Base-by-base conservation (phyloP, 2,113 vertebrate species). In the Empidonax alnorum region DNA sequence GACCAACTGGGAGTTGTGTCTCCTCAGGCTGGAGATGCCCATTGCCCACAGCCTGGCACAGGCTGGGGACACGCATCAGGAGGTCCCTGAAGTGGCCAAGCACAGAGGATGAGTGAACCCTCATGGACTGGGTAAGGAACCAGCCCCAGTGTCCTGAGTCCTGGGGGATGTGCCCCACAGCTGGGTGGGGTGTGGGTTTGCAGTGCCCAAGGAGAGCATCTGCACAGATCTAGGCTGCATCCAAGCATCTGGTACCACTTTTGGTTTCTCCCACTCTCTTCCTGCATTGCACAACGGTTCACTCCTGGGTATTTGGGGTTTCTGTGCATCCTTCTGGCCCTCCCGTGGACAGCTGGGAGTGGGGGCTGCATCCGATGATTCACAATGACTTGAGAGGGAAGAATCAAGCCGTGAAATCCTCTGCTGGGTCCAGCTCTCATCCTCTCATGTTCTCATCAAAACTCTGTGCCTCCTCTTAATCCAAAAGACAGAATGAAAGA, bases 291-390 rank as follows among this genome's bases (percentile, higher is more conserved):
- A 30, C 24, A 65, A 21, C 7, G 35, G 13, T 24, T 87, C 79
- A 59, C 41, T 81, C 6, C 19, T 5, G 55, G 66, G 72, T 62
- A 80, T 76, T 92, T 6, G 9, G 69, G 30, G 20, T 6, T 56
- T 73, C 62, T 86, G 59, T 46, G 63, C 87, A 81, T 80, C 84
- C 84, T 94, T 73, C 75, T 91, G 91, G 37, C 76, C 88, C 71
- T 58, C 80, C 37, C 59, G 22, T 2, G 42, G 89, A 46, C 80
- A 93, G 66, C 77, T 89, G 77, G 25, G 81, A 17, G 80, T 35
- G 42, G 47, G 80, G 69, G 62, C 72, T 96, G 86, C 5, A 65
- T 22, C 66, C 67, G 69, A 84, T 77, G 77, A 84, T 47, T 87
- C 87, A 74, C 28, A 89, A 24, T 30, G 71, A 30, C 68, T 87